Evolutionary conservation across 2,888 invertebrate genomes (phyloP), one percentile per base, ranked within the genome.

Genomic region (Helleia helle): DNA sequence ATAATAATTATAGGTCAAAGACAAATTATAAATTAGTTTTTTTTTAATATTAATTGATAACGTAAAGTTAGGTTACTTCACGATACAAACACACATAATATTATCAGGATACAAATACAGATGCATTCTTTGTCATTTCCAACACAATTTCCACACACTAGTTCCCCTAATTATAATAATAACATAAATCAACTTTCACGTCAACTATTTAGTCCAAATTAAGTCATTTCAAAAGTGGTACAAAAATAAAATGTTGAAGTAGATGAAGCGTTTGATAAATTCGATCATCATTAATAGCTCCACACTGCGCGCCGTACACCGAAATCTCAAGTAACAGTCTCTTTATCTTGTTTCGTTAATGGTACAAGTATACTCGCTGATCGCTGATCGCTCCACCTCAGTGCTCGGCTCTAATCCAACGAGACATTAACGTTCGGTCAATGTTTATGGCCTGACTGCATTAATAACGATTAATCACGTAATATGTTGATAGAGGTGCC

Each of bases 381-480:
- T 15, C 38, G 40, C 41, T 49, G 49, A 46, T 49, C 45, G 59
- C 58, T 59, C 58, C 53, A 50, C 54, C 58, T 58, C 54, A 48
- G 50, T 55, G 59, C 59, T 62, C 56, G 58, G 55, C 58, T 55
- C 56, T 64, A 68, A 70, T 65, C 59, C 58, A 56, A 62, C 55
- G 51, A 56, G 62, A 69, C 72, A 65, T 62, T 70, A 70, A 71
- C 65, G 64, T 58, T 50, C 52, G 52, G 46, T 57, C 58, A 59
- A 57, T 63, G 54, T 62, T 66, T 67, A 65, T 63, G 58, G 59
- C 52, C 52, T 59, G 52, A 55, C 56, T 52, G 58, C 57, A 67
- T 66, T 72, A 71, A 65, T 68, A 61, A 60, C 62, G 56, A 74
- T 76, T 69, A 67, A 74, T 75, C 69, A 71, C 65, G 57, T 49